Evolutionary conservation across 2,888 invertebrate genomes (phyloP).

Genomic region (Agrochola lychnidis): DNA sequence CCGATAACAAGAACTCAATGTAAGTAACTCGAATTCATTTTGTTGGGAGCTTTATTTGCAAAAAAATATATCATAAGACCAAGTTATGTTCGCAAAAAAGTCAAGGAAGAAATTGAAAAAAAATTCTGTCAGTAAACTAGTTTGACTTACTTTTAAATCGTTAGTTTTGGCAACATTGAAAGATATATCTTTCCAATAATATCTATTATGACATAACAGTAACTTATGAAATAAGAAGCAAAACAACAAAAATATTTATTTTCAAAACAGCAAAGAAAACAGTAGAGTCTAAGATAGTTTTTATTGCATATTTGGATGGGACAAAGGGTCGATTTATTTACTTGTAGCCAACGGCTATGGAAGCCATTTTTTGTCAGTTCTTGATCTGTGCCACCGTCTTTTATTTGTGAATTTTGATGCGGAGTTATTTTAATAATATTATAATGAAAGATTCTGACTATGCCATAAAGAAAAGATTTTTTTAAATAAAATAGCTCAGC

Average conservation of each 20-base stretch:
- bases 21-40: not conserved
- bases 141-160: not conserved
- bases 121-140: not conserved
- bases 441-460: not conserved
- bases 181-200: no score
- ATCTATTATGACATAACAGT: conserved; percentile 35
- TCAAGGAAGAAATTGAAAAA: not conserved
- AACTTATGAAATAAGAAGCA: conserved; percentile 46
- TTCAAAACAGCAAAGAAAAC: conserved; percentile 63
- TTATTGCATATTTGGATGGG: conserved; percentile 75
- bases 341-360: conserved; percentile 68
- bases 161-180: not conserved
- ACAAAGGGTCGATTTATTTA: conserved; percentile 75
- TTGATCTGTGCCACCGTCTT: conserved; percentile 38
- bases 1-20: not conserved
- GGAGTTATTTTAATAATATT: conserved; percentile 11
- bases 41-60: not conserved
- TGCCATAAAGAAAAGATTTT: not conserved
- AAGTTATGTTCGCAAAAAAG: not conserved
- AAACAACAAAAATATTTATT: conserved; percentile 67
- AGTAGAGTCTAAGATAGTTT: conserved; percentile 66
- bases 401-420: conserved; percentile 35
- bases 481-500: not conserved
- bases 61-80: not conserved
- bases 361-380: conserved; percentile 62